Base-by-base conservation (phyloP, 2,888 invertebrate genomes). In the Drosophila affinis region DNA sequence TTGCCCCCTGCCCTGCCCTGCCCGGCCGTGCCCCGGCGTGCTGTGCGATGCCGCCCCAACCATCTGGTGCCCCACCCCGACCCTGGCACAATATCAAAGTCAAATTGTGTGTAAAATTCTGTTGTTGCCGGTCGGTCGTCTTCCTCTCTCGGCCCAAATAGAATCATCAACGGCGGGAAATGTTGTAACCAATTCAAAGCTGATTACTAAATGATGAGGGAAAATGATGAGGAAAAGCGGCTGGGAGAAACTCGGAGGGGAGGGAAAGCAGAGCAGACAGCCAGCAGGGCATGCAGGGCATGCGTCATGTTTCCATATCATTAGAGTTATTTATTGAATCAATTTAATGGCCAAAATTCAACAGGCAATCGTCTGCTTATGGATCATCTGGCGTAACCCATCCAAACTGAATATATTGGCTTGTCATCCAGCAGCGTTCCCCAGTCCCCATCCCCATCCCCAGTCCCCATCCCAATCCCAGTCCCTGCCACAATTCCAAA, bases 71-170 rank as follows among this genome's bases (percentile, higher is more conserved):
- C 68, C 51, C 53, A 29, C 46, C 47, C 17, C 68, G 51, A 52
- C 68, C 56, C 64, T 77, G 75, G 68, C 72, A 62, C 69, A 72
- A 68, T 71, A 87, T 85, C 85, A 87, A 83, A 87, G 82, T 85
- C 79, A 82, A 81, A 81, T 65, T 72, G 74, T 59, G 68, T 75
- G 75, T 77, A 71, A 87, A 85, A 73, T 67, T 78, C 72, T 67
- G 62, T 57, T 65, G 60, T 62, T 72, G 82, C 82, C 34, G 14
- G 14, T n/a, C 34, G 34, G 14, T n/a, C 34, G 34, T 34, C 34
- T 34, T 4, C 12, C 39, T 39, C 39, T 39, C 39, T 62, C 71
- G 79, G 39, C 7, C 82, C 87, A 84, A 87, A 81, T 84, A 69
- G 81, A 82, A 87, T 74, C 81, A 84, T 78, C 78, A 71, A 64